A percentile compares a stretch with the other conserved stretches of the same genome.
phyloP scores from a whole-genome alignment of 2,797 vertebrate species.

The Syngnathus rostellatus region DNA sequence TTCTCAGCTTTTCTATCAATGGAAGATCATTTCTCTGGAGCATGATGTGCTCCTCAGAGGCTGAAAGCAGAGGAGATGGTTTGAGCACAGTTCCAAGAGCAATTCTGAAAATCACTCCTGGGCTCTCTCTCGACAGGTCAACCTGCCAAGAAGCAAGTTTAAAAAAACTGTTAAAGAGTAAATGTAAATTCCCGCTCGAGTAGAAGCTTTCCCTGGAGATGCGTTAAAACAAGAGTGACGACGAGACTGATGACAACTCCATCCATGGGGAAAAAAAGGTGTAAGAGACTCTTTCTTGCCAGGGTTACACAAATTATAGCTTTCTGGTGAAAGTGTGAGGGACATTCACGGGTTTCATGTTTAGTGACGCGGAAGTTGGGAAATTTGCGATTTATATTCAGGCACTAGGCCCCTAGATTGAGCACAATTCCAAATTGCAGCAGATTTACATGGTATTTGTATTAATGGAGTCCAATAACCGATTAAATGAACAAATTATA shows the following conservation, averaged over 20 bases:
- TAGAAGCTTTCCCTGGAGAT: constrained; percentile 54
- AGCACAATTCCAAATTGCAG: not conserved
- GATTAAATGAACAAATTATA: too few species aligned
- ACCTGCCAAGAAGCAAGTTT: constrained; percentile 57
- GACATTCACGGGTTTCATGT: not conserved
- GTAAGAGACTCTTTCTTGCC: constrained; percentile 48
- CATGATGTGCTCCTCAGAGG: constrained; percentile 40
- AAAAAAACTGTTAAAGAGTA: constrained; percentile 37
- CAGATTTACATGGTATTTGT: too few species aligned
- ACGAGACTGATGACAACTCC: constrained; percentile 63
- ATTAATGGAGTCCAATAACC: too few species aligned
- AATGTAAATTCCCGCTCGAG: constrained; percentile 58
- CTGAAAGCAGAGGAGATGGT: constrained; percentile 43
- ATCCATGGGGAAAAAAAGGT: constrained; percentile 39
- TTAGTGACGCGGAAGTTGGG: not conserved
- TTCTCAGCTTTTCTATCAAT: constrained; percentile 13
- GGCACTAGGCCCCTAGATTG: too few species aligned
- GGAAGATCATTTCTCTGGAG: constrained; percentile 24
- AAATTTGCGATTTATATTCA: not conserved
- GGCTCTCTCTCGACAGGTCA: constrained; percentile 52
- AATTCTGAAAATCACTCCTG: constrained; percentile 43
- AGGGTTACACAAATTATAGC: constrained; percentile 42
- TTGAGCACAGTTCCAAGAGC: constrained; percentile 40
- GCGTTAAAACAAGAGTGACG: constrained; percentile 62
- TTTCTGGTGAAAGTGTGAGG: constrained; percentile 17